phyloP scores from a whole-genome alignment of 1,140 invertebrate species.

The Lepidostoma basale region DNA sequence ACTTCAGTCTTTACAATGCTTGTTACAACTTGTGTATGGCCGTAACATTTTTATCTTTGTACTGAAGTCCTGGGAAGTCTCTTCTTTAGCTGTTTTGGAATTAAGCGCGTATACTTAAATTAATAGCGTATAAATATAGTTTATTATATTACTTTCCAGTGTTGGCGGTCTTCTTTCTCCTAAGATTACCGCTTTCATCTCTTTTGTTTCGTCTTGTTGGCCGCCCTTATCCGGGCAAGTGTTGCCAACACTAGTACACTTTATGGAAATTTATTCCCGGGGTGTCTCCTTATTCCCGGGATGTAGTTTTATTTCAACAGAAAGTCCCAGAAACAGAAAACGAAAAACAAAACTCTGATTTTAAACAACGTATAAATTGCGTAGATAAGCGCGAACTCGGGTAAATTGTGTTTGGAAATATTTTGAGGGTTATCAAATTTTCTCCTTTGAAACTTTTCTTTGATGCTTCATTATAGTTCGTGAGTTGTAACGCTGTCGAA shows the following conservation, averaged over 20 bases:
- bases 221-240: conserved; percentile 19
- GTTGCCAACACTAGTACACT: conserved; percentile 21
- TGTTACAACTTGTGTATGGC: no score
- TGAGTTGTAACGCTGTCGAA: not conserved
- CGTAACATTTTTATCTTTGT: not conserved
- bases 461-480: not conserved
- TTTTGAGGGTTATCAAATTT: conserved; percentile 13
- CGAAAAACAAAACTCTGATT: conserved; percentile 28
- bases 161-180: not conserved
- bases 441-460: conserved; percentile 6
- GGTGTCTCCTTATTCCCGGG: conserved; percentile 26
- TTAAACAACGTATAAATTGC: conserved; percentile 25
- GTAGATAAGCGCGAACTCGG: conserved; percentile 9
- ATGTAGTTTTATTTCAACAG: conserved; percentile 19
- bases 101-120: not conserved
- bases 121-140: conserved; percentile 7
- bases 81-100: not conserved
- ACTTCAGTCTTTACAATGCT: no score
- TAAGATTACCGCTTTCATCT: conserved; percentile 10
- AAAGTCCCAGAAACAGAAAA: conserved; percentile 19
- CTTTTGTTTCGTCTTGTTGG: conserved; percentile 15
- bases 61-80: not conserved
- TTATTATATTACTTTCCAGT: conserved; percentile 15
- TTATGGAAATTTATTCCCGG: conserved; percentile 40
- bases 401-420: conserved; percentile 16